Base-by-base conservation (phyloP, 2,888 invertebrate genomes). In the Nematopogon swammerdamellus region DNA sequence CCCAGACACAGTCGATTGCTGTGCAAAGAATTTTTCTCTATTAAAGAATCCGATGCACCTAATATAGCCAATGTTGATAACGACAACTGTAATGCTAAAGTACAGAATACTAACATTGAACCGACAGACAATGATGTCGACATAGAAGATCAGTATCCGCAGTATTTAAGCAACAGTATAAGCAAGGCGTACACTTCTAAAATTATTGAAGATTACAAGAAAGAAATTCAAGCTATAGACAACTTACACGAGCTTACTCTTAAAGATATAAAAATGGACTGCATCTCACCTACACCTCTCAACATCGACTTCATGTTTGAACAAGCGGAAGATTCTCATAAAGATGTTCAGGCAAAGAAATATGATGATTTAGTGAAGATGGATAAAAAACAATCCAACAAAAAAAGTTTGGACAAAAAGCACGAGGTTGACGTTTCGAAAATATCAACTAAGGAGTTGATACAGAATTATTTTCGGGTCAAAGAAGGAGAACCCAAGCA, bases 181-280 rank as follows among this genome's bases (percentile, higher is more conserved):
- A 74, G 72, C 19, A 81, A 79, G 65, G 72, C 75, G 0, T 81
- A 80, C 50, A 80, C 80, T 4, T 79, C 80, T 17, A 75, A 76
- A 62, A 80, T 81, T 3, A 80, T 81, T 50, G 79, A 80, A 62
- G 80, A 80, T 61, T 80, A 80, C 53, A 80, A 75, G 60, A 76
- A 69, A 56, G 80, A 80, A 63, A 62, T 80, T 54, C 70, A 75
- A 60, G 72, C 80, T 49, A 80, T 80, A 44, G 76, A 80, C 51
- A 75, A 66, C 56, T 60, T 79, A 30, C 80, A 80, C 51, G 70
- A 77, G 51, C 65, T 80, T 6, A 77, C 80, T 8, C 53, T 80
- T 1, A 79, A 79, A 65, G 80, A 80, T 63, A 72, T 80, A 48
- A 71, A 79, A 60, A 67, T 67, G 19, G 77, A 80, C 51, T 62